Evolutionary conservation across 2,888 invertebrate species (phyloP), one percentile per base, ranked within the genome.

Genomic region (Phyllotreta cruciferae): DNA sequence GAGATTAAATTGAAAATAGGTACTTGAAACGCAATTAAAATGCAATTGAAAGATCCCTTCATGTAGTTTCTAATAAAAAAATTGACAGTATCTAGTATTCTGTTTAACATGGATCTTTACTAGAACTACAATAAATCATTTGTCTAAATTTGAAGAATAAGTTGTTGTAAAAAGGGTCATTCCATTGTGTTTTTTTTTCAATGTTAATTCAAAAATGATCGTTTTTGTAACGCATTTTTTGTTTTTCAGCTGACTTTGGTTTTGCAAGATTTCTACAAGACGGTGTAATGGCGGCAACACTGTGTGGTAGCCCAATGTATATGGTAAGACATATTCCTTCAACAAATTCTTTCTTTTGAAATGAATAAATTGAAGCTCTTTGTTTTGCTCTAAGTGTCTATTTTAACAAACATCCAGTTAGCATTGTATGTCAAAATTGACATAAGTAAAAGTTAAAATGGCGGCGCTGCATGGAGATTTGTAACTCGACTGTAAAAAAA

Each of bases 241-340:
- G 4, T 37, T 63, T 77, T 81, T 84, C 82, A 93, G 98, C 98
- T 78, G 99, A 99, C 85, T 99, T 99, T 85, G 99, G 99, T 55
- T 99, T 99, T 84, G 99, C 99, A 57, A 87, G 99, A 79, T 98
- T 99, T 83, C 86, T 99, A 50, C 93, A 95, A 83, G 98, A 98
- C 80, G 99, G 99, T 68, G 97, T 96, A 60, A 99, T 99, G 99
- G 99, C 99, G 60, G 98, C 97, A 67, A 99, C 99, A 37, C 85
- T 99, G 44, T 99, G 99, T 82, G 99, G 99, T 50, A 99, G 98
- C 52, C 99, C 99, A 9, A 99, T 99, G 99, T 99, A 99, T 80
- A 99, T 99, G 98, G 96, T 95, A 83, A 85, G 77, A 41, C 8
- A 41, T 38, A 53, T 36, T 60, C 61, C n/a, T n/a, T 75, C 13